Base-by-base conservation (phyloP, 2,113 vertebrate genomes). In the Megalops atlanticus region DNA sequence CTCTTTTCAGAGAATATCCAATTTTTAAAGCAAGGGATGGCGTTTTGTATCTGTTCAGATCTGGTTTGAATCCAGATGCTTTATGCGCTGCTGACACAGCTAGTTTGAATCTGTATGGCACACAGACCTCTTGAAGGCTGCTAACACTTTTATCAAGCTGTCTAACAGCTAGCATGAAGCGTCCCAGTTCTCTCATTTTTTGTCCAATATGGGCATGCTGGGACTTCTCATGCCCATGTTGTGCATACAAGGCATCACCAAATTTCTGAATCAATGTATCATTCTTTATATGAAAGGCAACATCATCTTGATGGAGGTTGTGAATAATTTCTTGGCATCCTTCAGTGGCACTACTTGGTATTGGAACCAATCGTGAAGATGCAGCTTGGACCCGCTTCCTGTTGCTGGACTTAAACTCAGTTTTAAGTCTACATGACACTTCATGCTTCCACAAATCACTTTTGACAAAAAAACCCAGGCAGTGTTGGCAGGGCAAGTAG, bases 391-490 rank as follows among this genome's bases (percentile, higher is more conserved):
- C 76, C 27, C 38, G 52, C 52, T 58, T 64, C n/a, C 24, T 58
- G 52, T 10, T 40, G 12, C 45, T 38, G 45, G 52, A 64, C 52
- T 24, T 64, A 10, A n/a, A 35, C 52, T 77, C 27, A 14, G n/a
- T 36, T 52, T 77, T 58, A 16, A 77, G n/a, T 64, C 31, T 58
- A 24, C 76, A 77, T 11, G 21, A 38, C 35, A 7, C 35, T 64
- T 64, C 35, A 64, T 77, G 76, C 52, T 40, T 64, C 76, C 76
- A 77, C 52, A 77, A n/a, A 35, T 77, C 76, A 16, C 40, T 77
- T 38, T 64, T 64, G 1, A 39, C 24, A 27, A 77, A n/a, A 31
- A 77, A 77, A 4, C 47, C 21, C 52, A 58, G 36, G 27, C 76
- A 76, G 45, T 52, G 31, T 18, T 36, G 45, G 36, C 75, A 76